phyloP scores from a whole-genome alignment of 2,888 invertebrate genomes.

The Byasa hedistus region DNA sequence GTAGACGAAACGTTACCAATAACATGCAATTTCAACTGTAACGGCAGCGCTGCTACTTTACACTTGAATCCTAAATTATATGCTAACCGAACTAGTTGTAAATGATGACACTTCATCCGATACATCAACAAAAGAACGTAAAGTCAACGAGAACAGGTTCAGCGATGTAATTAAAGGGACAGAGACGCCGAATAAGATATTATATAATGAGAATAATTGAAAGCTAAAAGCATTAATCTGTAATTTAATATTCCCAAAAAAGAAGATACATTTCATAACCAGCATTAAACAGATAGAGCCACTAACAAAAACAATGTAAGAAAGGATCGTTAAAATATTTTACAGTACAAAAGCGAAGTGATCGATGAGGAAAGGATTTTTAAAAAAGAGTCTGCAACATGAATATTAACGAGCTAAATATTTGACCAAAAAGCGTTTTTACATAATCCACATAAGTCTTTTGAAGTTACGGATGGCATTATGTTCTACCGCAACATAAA shows the following conservation, averaged over 20 bases:
- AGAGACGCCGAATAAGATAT: too few relatives aligned
- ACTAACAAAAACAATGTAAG: too few relatives aligned
- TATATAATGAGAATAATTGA: too few relatives aligned
- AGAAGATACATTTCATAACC: too few relatives aligned
- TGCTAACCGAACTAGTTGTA: too few relatives aligned
- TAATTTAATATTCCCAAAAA: too few relatives aligned
- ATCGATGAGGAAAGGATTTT: neutral
- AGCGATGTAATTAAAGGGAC: too few relatives aligned
- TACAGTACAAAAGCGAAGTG: neutral
- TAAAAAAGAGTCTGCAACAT: neutral
- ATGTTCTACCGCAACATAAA: neutral
- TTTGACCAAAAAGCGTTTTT: neutral
- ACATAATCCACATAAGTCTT: neutral
- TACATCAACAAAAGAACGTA: too few relatives aligned
- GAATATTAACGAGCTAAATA: constrained; percentile 1
- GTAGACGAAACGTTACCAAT: neutral
- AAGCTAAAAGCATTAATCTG: too few relatives aligned
- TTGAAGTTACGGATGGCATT: neutral
- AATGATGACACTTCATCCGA: too few relatives aligned
- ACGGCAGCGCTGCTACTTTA: neutral
- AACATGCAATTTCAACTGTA: neutral
- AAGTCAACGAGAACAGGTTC: too few relatives aligned
- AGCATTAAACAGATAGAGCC: too few relatives aligned
- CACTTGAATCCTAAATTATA: neutral
- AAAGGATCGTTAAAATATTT: neutral